These are phyloP conservation scores for Lutraria lutraria DNA, from an alignment of 2,888 invertebrate genomes.

Conservation along the genomic window DNA sequence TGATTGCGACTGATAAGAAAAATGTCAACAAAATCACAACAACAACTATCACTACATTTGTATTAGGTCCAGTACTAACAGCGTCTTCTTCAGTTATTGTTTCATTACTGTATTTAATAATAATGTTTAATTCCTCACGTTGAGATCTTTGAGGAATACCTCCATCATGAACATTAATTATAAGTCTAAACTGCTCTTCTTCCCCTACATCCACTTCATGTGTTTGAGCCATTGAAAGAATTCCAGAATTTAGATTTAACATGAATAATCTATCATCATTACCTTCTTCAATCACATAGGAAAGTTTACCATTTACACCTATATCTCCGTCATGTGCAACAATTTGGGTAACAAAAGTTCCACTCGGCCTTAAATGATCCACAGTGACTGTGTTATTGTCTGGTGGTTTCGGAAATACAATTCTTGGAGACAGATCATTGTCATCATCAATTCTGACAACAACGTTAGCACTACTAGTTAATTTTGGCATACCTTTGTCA, in stretches of 20 bases:
- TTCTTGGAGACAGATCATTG: constrained; percentile 83
- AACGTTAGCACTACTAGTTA: constrained; percentile 68
- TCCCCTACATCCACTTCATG: constrained; percentile 64
- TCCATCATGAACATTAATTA: constrained; percentile 70
- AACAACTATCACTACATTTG: constrained; percentile 72
- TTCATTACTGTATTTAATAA: constrained; percentile 69
- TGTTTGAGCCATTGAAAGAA: constrained; percentile 66
- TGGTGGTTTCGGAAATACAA: constrained; percentile 76
- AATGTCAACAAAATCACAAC: constrained; percentile 71
- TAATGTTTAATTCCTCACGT: constrained; percentile 59
- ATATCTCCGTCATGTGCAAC: constrained; percentile 80
- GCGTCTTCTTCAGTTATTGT: constrained; percentile 46
- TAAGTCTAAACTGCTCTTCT: constrained; percentile 61
- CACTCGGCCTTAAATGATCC: constrained; percentile 72
- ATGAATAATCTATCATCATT: constrained; percentile 80
- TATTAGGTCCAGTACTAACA: constrained; percentile 58
- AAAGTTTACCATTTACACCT: constrained; percentile 77
- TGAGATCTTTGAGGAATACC: constrained; percentile 67
- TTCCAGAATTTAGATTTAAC: constrained; percentile 66
- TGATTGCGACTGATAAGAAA: constrained; percentile 71
- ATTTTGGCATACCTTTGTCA: constrained; percentile 71
- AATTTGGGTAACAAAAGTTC: constrained; percentile 76
- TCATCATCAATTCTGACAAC: constrained; percentile 77
- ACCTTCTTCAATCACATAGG: constrained; percentile 79
- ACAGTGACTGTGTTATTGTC: constrained; percentile 78